Base-by-base conservation (phyloP, 1,140 invertebrate species). In the Psilanteris sp. region DNA sequence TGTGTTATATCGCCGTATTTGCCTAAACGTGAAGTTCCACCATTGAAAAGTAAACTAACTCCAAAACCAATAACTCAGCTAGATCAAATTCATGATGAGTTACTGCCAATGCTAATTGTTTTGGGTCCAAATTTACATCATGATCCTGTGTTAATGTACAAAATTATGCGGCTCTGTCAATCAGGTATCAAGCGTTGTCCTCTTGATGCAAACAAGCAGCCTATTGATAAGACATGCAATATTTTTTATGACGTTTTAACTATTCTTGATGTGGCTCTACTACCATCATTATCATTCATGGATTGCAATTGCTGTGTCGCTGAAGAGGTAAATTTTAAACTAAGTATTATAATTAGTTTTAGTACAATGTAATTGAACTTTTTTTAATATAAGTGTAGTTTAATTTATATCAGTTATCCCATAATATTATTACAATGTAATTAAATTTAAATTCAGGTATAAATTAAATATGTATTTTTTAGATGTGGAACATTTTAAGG, bases 291-390 rank as follows among this genome's bases (percentile, higher is more conserved):
- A 0, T 96, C 96, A 0, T 92, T 98, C 64, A 91, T 98, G 89
- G 96, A 98, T 67, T 94, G 94, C 67, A 99, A 99, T 85, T 98
- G 96, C 83, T 96, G 96, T 76, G 92, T 99, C 80, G 95, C 97
- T 13, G 97, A 99, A 87, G 97, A 99, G 87, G 67, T 77, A 70
- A 52, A 36, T 34, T 13, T 24, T 5, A 29, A 16, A 29, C 5
- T 2, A 10, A 29, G 18, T 20, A n/a, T n/a, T n/a, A n/a, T n/a
- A n/a, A n/a, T n/a, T n/a, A n/a, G n/a, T n/a, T n/a, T n/a, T n/a
- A n/a, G n/a, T n/a, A n/a, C n/a, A n/a, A n/a, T n/a, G n/a, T n/a
- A n/a, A n/a, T n/a, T n/a, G n/a, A n/a, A n/a, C n/a, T n/a, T n/a
- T n/a, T n/a, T n/a, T n/a, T n/a, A n/a, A n/a, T n/a, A n/a, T n/a